phyloP scores from a whole-genome alignment of 2,113 vertebrate species.

The Lathamus discolor region DNA sequence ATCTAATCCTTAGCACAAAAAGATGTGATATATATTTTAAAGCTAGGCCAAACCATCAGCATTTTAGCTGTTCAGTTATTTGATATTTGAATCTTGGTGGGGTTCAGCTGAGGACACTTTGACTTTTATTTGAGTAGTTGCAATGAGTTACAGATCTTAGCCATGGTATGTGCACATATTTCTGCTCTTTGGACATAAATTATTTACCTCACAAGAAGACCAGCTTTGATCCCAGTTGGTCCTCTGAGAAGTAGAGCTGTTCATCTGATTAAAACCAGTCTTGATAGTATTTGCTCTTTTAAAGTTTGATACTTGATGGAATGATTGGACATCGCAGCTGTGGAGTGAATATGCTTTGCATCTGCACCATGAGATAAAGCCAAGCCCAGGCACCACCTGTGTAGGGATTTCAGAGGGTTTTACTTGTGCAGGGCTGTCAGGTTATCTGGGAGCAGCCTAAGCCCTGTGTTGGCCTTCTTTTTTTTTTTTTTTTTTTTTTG shows the following conservation, averaged over 20 bases:
- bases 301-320: background rate
- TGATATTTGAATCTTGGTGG: background rate
- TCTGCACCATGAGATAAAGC: background rate
- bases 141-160: background rate
- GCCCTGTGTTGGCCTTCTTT: background rate
- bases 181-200: background rate
- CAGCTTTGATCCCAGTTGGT: background rate
- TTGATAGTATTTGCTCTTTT: background rate
- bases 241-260: background rate
- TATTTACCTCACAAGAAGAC: background rate
- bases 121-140: background rate
- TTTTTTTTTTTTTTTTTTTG: background rate
- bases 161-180: fast-evolving
- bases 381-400: background rate
- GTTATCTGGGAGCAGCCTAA: background rate
- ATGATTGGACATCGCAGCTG: background rate
- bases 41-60: background rate
- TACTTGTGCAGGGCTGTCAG: fast-evolving
- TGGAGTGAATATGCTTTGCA: background rate
- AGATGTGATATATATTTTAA: background rate
- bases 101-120: background rate
- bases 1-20: background rate
- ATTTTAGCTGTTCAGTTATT: background rate
- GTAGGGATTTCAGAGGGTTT: background rate
- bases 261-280: constrained; percentile 6